Base-by-base conservation (phyloP, 2,888 invertebrate genomes). In the Eugnorisma glareosa region DNA sequence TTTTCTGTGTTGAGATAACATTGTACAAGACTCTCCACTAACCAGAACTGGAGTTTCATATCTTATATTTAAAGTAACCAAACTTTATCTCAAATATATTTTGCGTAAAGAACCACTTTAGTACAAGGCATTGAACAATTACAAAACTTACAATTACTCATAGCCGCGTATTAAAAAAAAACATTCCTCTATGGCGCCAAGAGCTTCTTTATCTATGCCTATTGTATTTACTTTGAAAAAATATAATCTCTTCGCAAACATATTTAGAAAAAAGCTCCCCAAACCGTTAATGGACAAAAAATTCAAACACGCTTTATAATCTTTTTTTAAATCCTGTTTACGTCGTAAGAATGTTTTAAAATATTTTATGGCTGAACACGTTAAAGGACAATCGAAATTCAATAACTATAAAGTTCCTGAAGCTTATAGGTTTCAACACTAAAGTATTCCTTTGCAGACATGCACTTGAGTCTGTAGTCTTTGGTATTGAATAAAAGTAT, bases 361-460 rank as follows among this genome's bases (percentile, higher is more conserved):
- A 80, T 73, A 64, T 84, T 84, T 86, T 79, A 83, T 79, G 73
- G 68, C 48, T 72, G 67, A 48, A 75, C 43, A 73, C 68, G 74
- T 48, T 71, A 69, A 61, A 85, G 68, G 74, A 79, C 79, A 77
- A 81, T 77, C 73, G 73, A 76, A 40, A 77, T 83, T 83, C 75
- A 79, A 87, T 83, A 82, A 76, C 79, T 75, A 87, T 87, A 87
- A 87, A 88, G 77, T 84, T 81, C 54, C 69, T 79, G 73, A 75
- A 82, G 73, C 79, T 72, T 77, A 64, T 72, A 75, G 75, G 76
- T 81, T 79, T 77, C 67, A 81, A 79, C 70, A 68, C 73, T 72
- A 21, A 73, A 69, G 68, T 63, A 54, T 74, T 74, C 48, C 67
- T 68, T 80, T 67, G 61, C 73, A 79, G 82, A 69, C 73, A 59